These are phyloP conservation scores for Fregetta grallaria DNA, from an alignment of 2,113 vertebrate genomes.

Conservation along the genomic window DNA sequence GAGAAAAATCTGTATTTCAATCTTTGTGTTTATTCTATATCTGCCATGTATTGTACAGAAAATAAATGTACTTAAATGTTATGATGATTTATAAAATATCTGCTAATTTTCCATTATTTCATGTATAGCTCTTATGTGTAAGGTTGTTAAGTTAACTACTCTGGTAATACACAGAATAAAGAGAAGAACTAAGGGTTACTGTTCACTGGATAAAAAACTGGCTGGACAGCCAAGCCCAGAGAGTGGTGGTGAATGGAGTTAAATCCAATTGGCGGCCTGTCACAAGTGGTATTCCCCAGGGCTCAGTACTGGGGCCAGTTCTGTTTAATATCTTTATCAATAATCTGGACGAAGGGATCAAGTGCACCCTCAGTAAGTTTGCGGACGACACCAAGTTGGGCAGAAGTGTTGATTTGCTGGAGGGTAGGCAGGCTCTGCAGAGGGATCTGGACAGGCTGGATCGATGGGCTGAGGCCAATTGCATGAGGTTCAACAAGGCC, in stretches of 20 bases:
- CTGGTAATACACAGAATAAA: neutral
- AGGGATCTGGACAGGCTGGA: too few species aligned
- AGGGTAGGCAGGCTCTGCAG: too few species aligned
- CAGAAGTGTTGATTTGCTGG: neutral
- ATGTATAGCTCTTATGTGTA: neutral
- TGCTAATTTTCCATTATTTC: neutral
- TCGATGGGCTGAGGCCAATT: too few species aligned
- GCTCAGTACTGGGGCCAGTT: neutral
- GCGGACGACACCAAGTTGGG: neutral
- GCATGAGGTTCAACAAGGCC: neutral
- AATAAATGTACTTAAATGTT: neutral
- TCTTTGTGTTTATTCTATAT: neutral
- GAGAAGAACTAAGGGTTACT: neutral
- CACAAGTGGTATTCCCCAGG: neutral
- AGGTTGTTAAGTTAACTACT: neutral
- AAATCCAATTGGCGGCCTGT: rapidly evolving
- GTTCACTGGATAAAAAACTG: neutral
- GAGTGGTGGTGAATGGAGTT: neutral
- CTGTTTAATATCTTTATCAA: neutral
- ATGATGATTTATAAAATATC: neutral
- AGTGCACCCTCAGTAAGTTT: neutral
- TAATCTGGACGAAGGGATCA: neutral
- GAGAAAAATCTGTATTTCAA: neutral
- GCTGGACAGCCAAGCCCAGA: neutral
- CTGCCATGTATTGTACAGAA: neutral